phyloP scores from a whole-genome alignment of 1,140 invertebrate genomes.

The Drosophila bifasciata region DNA sequence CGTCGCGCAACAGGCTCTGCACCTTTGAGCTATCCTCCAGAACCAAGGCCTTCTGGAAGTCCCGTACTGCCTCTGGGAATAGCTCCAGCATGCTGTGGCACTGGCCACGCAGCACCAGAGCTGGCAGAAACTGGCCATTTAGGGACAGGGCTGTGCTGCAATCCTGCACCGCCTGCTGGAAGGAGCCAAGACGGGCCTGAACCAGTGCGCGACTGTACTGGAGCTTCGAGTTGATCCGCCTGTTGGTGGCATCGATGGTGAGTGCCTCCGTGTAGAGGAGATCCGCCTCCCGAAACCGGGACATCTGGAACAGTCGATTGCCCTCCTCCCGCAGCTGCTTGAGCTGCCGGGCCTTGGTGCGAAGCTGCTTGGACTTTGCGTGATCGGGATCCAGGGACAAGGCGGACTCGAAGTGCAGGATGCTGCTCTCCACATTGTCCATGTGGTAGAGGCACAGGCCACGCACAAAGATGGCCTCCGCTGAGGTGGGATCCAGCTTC shows the following conservation, averaged over 20 bases:
- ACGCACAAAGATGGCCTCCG: constrained; percentile 95
- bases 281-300: constrained; percentile 91
- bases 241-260: constrained; percentile 92
- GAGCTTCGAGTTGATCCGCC: constrained; percentile 94
- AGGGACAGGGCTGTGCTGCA: constrained; percentile 93
- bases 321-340: constrained; percentile 96
- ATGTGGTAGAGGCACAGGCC: constrained; percentile 95
- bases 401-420: constrained; percentile 95
- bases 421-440: constrained; percentile 95
- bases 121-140: constrained; percentile 95
- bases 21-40: constrained; percentile 92
- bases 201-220: constrained; percentile 95
- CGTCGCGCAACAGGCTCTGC: constrained; percentile 91
- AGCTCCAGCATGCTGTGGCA: constrained; percentile 93
- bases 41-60: constrained; percentile 94
- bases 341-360: constrained; percentile 93
- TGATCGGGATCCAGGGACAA: constrained; percentile 96
- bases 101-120: constrained; percentile 92
- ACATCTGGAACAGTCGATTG: constrained; percentile 91
- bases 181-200: constrained; percentile 90
- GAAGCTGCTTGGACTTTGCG: constrained; percentile 92
- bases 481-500: constrained; percentile 91
- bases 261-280: constrained; percentile 93
- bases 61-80: constrained; percentile 94
- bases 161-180: constrained; percentile 92